These are phyloP conservation scores for Amblyraja radiata DNA, from an alignment of 2,797 vertebrate species.

Conservation along the genomic window DNA sequence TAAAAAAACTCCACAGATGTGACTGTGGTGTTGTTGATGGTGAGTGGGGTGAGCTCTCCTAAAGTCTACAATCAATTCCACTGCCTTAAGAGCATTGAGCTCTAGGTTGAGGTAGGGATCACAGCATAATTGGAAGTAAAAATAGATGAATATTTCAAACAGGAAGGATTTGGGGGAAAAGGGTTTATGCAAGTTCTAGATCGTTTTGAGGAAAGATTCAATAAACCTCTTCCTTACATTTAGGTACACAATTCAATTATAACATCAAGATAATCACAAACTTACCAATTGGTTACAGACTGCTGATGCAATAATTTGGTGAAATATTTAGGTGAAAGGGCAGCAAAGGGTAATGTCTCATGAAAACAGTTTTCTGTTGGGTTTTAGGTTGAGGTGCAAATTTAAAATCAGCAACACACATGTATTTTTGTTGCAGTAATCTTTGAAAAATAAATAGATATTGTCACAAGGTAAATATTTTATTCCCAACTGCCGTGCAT, in stretches of 20 bases:
- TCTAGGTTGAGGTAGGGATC: background rate
- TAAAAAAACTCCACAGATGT: too few relatives aligned
- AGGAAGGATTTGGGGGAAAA: background rate
- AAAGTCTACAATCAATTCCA: too few relatives aligned
- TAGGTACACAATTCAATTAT: background rate
- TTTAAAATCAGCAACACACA: background rate
- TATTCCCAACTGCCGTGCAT: background rate
- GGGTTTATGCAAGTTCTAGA: background rate
- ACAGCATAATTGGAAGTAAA: background rate
- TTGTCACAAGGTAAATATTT: background rate
- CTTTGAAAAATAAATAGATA: background rate
- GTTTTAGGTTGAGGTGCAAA: background rate
- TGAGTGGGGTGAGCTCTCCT: too few relatives aligned
- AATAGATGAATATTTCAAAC: background rate
- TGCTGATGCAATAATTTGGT: background rate
- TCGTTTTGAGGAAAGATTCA: background rate
- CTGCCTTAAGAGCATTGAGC: too few relatives aligned
- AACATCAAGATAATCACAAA: background rate
- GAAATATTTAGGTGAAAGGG: background rate
- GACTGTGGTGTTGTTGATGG: too few relatives aligned
- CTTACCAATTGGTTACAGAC: background rate
- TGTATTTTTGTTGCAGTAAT: background rate
- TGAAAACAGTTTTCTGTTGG: background rate
- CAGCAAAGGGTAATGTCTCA: background rate
- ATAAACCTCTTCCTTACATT: background rate